Conservation (phyloP, 1,140 invertebrate genomes). For the Bombus polaris region DNA sequence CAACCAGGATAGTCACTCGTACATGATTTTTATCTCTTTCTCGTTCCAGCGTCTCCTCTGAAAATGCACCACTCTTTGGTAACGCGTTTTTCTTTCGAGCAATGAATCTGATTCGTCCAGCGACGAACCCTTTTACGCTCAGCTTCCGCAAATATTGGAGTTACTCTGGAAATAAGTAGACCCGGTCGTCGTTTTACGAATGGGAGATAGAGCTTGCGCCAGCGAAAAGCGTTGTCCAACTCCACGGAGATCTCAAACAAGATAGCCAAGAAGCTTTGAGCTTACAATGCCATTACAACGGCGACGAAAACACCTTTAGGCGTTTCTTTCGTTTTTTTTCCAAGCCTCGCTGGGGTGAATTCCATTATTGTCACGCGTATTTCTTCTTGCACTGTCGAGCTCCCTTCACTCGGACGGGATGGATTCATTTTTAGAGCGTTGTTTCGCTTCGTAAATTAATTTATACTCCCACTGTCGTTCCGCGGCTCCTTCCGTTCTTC, state of each 20-base stretch:
- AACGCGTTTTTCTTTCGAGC: conserved; percentile 27
- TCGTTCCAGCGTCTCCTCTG: too few relatives aligned
- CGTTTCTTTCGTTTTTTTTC: not conserved
- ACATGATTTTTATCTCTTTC: conserved; percentile 13
- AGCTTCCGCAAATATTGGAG: conserved; percentile 42
- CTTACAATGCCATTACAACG: conserved; percentile 38
- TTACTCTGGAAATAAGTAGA: conserved; percentile 40
- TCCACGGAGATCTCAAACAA: conserved; percentile 41
- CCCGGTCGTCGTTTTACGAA: conserved; percentile 12
- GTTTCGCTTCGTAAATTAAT: conserved; percentile 37
- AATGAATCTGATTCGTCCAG: not conserved
- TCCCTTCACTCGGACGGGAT: not conserved
- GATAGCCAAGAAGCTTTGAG: conserved; percentile 20
- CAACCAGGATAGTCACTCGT: conserved; percentile 11
- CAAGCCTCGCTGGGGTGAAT: not conserved
- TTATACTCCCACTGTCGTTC: not conserved
- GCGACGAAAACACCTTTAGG: conserved; percentile 39
- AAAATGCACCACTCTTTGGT: not conserved
- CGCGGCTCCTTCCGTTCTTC: not conserved
- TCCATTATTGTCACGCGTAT: conserved; percentile 18
- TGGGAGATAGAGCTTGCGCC: not conserved
- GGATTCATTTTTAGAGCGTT: not conserved
- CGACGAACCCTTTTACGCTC: not conserved
- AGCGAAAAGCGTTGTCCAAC: conserved; percentile 29
- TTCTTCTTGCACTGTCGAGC: not conserved